phyloP scores from a whole-genome alignment of 1,140 invertebrate species.

The Drosophila lacteicornis region DNA sequence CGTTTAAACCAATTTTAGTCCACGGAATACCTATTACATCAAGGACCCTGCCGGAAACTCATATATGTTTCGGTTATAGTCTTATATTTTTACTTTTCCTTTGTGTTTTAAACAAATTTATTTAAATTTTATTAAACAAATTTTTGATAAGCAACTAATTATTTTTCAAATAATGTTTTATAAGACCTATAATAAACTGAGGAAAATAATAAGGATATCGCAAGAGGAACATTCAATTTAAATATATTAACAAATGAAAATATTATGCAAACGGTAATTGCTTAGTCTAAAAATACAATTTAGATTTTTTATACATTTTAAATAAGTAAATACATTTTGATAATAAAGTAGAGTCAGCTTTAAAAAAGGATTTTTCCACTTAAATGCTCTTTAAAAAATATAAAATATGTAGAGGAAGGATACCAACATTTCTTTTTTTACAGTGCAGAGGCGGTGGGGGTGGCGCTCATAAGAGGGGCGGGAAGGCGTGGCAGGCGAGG shows the following conservation, averaged over 20 bases:
- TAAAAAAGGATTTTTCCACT: too few species aligned
- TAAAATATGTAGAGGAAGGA: too few species aligned
- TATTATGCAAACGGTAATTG: too few species aligned
- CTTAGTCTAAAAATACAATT: too few species aligned
- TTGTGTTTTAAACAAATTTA: background rate
- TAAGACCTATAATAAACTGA: too few species aligned
- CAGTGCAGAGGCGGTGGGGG: background rate
- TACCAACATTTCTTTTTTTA: background rate
- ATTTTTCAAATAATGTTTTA: background rate
- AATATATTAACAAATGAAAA: too few species aligned
- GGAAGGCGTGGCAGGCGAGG: slow-evolving; percentile 23
- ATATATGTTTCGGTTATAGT: background rate
- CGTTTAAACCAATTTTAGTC: background rate
- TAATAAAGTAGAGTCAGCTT: too few species aligned
- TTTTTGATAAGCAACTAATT: background rate
- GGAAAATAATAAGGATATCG: too few species aligned
- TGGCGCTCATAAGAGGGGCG: background rate
- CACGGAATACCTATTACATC: too few species aligned
- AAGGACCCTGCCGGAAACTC: background rate
- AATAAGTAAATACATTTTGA: too few species aligned
- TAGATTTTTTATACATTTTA: too few species aligned
- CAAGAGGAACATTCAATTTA: too few species aligned
- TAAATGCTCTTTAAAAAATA: background rate
- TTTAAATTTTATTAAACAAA: background rate
- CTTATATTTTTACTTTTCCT: background rate